Percentiles rank a stretch among this genome's conserved stretches.
These are phyloP conservation scores for Chrysemys picta DNA, from an alignment of 2,113 vertebrate genomes.

Conservation along the genomic window DNA sequence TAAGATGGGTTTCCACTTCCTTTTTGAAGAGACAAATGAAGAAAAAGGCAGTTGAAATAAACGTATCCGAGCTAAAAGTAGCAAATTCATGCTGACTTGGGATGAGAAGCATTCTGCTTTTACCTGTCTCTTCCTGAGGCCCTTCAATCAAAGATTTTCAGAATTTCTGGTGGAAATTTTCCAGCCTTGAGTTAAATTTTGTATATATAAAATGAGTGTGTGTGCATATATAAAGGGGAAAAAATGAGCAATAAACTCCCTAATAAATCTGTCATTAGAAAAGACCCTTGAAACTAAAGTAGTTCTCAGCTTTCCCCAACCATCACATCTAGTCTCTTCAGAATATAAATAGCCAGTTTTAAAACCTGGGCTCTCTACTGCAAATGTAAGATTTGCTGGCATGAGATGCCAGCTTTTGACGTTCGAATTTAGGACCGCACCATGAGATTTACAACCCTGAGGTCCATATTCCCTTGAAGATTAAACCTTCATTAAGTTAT, in stretches of 20 bases:
- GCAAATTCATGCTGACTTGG: background rate
- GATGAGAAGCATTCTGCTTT: background rate
- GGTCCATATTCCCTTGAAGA: conserved; percentile 81
- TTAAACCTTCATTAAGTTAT: conserved; percentile 84
- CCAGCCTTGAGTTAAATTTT: conserved; percentile 13
- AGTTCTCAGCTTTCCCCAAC: conserved; percentile 49
- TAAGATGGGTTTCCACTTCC: background rate
- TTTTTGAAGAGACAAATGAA: background rate
- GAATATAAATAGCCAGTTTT: conserved; percentile 59
- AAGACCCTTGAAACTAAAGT: conserved; percentile 43
- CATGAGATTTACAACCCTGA: conserved; percentile 76
- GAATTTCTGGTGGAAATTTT: conserved; percentile 38
- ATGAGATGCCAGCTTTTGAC: conserved; percentile 77
- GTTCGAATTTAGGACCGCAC: conserved; percentile 73
- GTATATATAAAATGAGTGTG: background rate
- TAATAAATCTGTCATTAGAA: conserved; percentile 69
- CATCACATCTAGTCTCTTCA: conserved; percentile 57
- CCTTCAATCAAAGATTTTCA: background rate
- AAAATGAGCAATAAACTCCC: conserved; percentile 62
- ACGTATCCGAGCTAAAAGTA: background rate
- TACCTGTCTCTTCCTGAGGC: background rate
- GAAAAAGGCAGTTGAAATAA: background rate
- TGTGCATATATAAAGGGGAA: background rate
- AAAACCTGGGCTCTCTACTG: conserved; percentile 28
- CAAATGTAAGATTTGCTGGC: conserved; percentile 59